Conservation (phyloP, 37 sponge, comb jelly and placozoan species). For the Ianthella basta region DNA sequence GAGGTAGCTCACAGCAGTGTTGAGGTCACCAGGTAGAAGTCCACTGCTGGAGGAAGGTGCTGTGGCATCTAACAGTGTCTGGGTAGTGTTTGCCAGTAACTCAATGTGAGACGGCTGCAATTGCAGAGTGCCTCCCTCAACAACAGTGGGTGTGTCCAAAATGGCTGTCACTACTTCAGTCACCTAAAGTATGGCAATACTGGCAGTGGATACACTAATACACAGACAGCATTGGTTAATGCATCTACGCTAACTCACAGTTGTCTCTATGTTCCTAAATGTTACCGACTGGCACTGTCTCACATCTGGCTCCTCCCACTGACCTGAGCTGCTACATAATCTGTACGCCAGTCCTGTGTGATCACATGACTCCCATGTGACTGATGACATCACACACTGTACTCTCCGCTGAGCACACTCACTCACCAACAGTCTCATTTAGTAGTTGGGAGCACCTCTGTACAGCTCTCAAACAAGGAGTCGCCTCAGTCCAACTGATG, state of each 20-base stretch:
- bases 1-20: not conserved
- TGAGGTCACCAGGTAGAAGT: not conserved
- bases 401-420: not conserved
- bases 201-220: no score
- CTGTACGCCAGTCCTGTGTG: not conserved
- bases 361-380: not conserved
- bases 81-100: not conserved
- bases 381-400: not conserved
- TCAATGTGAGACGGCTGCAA: not conserved
- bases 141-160: not conserved
- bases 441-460: not conserved
- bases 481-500: not conserved
- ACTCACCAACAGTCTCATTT: not conserved
- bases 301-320: constrained; percentile 9
- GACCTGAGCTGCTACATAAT: constrained; percentile 8
- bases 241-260: not conserved
- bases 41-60: not conserved
- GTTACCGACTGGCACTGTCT: constrained; percentile 4
- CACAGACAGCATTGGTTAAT: not conserved
- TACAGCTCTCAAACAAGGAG: not conserved
- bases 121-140: not conserved
- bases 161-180: not conserved
- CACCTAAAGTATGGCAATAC: not conserved
- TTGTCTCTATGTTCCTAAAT: not conserved
- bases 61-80: not conserved